Evolutionary conservation across 2,113 vertebrate species (phyloP).

Genomic region (Desmodus rotundus): DNA sequence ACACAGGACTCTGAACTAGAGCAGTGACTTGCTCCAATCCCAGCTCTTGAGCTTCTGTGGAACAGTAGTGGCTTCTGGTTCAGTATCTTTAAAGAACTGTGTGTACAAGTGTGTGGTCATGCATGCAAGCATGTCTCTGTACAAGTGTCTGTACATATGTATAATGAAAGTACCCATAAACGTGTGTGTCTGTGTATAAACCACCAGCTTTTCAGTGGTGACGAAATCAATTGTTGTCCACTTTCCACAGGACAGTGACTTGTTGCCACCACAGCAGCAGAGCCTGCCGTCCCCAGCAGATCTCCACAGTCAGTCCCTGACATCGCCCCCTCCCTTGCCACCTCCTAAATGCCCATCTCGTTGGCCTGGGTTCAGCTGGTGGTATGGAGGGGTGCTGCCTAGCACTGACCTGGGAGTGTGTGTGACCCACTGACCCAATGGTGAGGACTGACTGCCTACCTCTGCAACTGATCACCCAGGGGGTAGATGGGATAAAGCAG

Average conservation of each 20-base stretch:
- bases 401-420: slow-evolving; percentile 81
- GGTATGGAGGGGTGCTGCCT: slow-evolving; percentile 86
- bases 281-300: slow-evolving; percentile 48
- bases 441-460: slow-evolving; percentile 78
- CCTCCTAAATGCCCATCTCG: slow-evolving; percentile 70
- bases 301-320: slow-evolving; percentile 65
- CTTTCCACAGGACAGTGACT: slow-evolving; percentile 64
- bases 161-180: slow-evolving; percentile 16
- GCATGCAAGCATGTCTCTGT: not conserved
- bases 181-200: not conserved
- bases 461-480: not conserved
- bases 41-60: not conserved
- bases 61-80: not conserved
- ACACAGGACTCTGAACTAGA: not conserved
- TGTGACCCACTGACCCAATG: slow-evolving; percentile 90
- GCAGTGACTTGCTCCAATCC: not conserved
- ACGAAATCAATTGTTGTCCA: slow-evolving; percentile 35
- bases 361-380: slow-evolving; percentile 70
- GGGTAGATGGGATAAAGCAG: not conserved
- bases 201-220: not conserved
- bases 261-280: slow-evolving; percentile 69
- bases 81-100: slow-evolving; percentile 16
- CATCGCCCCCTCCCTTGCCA: slow-evolving; percentile 65
- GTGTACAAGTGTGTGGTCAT: not conserved
- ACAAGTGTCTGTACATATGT: not conserved